A percentile compares a stretch with the other conserved stretches of the same genome.
Conservation (phyloP, 2,888 invertebrate species). For the Plemyria rubiginata region DNA sequence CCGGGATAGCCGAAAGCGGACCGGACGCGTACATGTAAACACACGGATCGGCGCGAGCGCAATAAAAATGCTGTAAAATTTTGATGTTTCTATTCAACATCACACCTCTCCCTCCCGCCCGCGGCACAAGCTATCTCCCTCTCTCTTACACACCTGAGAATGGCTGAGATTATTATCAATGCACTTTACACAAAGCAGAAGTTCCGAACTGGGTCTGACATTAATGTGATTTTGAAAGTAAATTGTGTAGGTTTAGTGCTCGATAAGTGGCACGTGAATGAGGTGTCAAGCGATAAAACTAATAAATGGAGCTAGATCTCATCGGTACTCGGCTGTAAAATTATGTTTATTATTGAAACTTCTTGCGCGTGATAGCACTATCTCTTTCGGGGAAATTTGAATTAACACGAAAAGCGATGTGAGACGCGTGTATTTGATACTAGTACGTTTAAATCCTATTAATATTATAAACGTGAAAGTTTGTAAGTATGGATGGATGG, state of each 20-base stretch:
- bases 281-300: constrained; percentile 82
- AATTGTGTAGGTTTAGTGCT: constrained; percentile 78
- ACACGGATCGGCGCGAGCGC: constrained; percentile 70
- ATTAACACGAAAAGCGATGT: background rate
- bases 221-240: constrained; percentile 82
- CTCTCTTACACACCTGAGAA: constrained; percentile 64
- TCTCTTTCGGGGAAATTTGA: constrained; percentile 26
- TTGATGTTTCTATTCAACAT: constrained; percentile 83
- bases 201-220: constrained; percentile 73
- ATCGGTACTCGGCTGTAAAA: constrained; percentile 52
- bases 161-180: constrained; percentile 82
- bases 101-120: constrained; percentile 52
- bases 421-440: background rate
- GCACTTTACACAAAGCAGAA: constrained; percentile 85
- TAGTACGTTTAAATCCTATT: too few relatives aligned
- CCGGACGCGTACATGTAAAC: constrained; percentile 79
- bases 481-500: too few relatives aligned
- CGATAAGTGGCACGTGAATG: constrained; percentile 72
- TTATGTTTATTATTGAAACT: constrained; percentile 48
- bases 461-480: too few relatives aligned
- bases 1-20: constrained; percentile 57
- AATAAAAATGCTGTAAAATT: constrained; percentile 85
- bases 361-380: constrained; percentile 41
- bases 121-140: constrained; percentile 40
- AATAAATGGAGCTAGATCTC: constrained; percentile 71